phyloP scores from a whole-genome alignment of 1,140 invertebrate genomes.

The Tetramorium alpestre region DNA sequence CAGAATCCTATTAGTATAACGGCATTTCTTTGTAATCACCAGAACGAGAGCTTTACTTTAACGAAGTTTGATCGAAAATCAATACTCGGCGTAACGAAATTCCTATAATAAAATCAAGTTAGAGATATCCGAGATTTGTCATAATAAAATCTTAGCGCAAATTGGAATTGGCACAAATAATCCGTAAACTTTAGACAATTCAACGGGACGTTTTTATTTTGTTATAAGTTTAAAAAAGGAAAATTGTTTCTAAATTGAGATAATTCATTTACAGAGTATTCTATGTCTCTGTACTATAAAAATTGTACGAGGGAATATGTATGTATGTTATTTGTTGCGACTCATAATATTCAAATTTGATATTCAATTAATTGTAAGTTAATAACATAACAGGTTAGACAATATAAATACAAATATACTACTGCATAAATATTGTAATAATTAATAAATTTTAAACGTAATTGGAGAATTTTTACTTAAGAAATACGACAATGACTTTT shows the following conservation, averaged over 20 bases:
- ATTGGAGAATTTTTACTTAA: not conserved
- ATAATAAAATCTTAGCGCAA: constrained; percentile 23
- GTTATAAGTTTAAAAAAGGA: not conserved
- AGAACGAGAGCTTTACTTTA: constrained; percentile 50
- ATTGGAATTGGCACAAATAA: constrained; percentile 5
- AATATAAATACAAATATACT: not conserved
- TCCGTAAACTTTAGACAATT: not conserved
- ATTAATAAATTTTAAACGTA: not conserved
- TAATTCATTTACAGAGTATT: not conserved
- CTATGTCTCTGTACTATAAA: not conserved
- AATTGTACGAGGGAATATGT: not conserved
- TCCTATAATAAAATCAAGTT: constrained; percentile 43
- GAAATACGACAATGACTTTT: not conserved
- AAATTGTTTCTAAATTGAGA: not conserved
- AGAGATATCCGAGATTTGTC: constrained; percentile 19
- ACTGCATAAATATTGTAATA: not conserved
- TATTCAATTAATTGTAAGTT: no score
- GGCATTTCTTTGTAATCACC: constrained; percentile 46
- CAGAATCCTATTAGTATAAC: constrained; percentile 43
- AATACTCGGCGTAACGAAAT: constrained; percentile 25
- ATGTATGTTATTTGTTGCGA: no score
- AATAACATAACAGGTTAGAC: not conserved
- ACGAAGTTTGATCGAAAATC: constrained; percentile 49
- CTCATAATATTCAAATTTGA: not conserved
- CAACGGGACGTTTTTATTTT: not conserved